A percentile compares a stretch with the other conserved stretches of the same genome.
phyloP scores from a whole-genome alignment of 1,140 invertebrate genomes.

The Pararge aegeria region DNA sequence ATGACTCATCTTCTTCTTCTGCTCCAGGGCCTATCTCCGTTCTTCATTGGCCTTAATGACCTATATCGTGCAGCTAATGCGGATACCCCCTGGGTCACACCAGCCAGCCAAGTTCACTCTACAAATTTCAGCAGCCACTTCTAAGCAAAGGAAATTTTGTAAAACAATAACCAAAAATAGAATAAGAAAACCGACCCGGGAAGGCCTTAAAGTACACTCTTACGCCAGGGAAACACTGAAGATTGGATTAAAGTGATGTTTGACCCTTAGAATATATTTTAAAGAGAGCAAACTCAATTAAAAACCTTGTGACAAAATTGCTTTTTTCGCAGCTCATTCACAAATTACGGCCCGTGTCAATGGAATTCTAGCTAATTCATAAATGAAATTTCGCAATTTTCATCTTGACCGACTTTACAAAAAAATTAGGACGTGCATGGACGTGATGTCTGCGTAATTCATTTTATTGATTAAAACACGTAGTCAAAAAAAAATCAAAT shows the following conservation, averaged over 20 bases:
- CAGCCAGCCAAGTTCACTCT: too few relatives aligned
- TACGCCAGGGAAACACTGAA: too few relatives aligned
- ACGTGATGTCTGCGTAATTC: constrained; percentile 37
- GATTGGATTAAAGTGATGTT: neutral
- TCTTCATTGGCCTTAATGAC: too few relatives aligned
- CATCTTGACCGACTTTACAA: constrained; percentile 67
- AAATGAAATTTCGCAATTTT: constrained; percentile 57
- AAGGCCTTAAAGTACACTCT: neutral
- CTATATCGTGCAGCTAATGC: too few relatives aligned
- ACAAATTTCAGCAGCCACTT: too few relatives aligned
- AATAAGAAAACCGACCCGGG: too few relatives aligned
- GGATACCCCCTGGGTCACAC: too few relatives aligned
- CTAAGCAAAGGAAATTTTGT: too few relatives aligned
- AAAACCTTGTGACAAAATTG: constrained; percentile 51
- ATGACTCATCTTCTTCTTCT: too few relatives aligned
- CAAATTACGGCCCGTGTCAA: constrained; percentile 44
- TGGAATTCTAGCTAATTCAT: constrained; percentile 39
- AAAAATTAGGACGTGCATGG: constrained; percentile 60
- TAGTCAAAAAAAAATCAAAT: constrained; percentile 7
- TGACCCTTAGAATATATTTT: neutral
- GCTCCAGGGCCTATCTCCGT: too few relatives aligned
- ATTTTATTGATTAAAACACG: constrained; percentile 30
- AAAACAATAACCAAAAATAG: too few relatives aligned
- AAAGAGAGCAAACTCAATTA: constrained; percentile 33
- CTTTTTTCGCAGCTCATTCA: constrained; percentile 46